These are phyloP conservation scores for Drosophila merina DNA, from an alignment of 2,888 invertebrate genomes.

Conservation along the genomic window DNA sequence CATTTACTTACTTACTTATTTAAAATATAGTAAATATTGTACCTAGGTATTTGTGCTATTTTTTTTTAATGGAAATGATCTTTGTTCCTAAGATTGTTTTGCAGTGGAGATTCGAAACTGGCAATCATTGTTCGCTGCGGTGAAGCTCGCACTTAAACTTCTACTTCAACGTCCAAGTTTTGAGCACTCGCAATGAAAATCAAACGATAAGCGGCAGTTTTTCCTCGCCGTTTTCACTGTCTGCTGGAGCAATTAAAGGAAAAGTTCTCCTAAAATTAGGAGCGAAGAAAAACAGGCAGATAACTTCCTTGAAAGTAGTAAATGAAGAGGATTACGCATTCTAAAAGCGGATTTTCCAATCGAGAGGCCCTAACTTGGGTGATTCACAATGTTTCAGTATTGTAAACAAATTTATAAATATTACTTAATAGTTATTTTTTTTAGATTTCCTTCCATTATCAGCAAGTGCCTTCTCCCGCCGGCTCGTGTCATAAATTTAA, in stretches of 20 bases:
- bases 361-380: no score
- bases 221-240: constrained; percentile 50
- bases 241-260: constrained; percentile 64
- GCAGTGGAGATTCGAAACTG: background rate
- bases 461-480: background rate
- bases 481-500: constrained; percentile 5
- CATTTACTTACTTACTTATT: no score
- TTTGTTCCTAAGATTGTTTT: background rate
- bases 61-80: background rate
- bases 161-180: constrained; percentile 34
- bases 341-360: constrained; percentile 1
- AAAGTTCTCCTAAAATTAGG: constrained; percentile 52
- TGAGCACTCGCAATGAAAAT: constrained; percentile 56
- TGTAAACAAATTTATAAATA: no score
- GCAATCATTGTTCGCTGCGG: constrained; percentile 20
- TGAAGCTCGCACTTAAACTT: constrained; percentile 15
- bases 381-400: no score
- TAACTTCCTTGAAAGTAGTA: constrained; percentile 30
- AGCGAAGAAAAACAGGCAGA: constrained; percentile 14
- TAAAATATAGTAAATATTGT: background rate
- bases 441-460: background rate
- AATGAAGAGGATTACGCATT: constrained; percentile 21
- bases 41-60: background rate
- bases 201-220: constrained; percentile 70
- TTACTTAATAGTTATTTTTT: background rate